Evolutionary conservation across 1,140 invertebrate genomes (phyloP).

Genomic region (Paralvinella palmiformis): DNA sequence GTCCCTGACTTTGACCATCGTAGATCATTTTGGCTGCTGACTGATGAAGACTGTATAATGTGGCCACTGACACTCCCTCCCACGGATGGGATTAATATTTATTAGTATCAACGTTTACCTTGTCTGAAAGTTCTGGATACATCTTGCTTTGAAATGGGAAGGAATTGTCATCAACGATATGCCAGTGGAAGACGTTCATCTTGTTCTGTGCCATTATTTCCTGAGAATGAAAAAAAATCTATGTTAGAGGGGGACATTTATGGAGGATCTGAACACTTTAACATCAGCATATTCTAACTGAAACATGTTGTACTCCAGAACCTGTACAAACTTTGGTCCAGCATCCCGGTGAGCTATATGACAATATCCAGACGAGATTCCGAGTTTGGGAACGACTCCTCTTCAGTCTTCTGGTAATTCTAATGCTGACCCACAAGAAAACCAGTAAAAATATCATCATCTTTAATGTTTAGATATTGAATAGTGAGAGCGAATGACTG

Average conservation of each 20-base stretch:
- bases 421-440: no score
- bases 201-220: constrained; percentile 49
- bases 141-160: constrained; percentile 57
- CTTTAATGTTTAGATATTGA: no score
- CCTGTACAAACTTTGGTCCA: neutral
- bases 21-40: no score
- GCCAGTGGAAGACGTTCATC: constrained; percentile 61
- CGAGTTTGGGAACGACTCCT: no score
- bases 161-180: constrained; percentile 61
- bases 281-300: neutral
- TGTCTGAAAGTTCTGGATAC: constrained; percentile 53
- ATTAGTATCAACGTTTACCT: no score
- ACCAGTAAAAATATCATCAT: no score
- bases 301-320: neutral
- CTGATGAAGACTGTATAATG: no score
- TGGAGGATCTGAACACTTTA: neutral
- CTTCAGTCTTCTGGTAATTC: no score
- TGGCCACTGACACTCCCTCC: no score
- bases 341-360: neutral
- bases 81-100: no score
- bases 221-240: constrained; percentile 27
- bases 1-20: no score
- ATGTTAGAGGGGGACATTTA: neutral
- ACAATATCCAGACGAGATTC: neutral
- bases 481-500: no score